These are phyloP conservation scores for Antennarius striatus DNA, from an alignment of 2,113 vertebrate species.

Conservation along the genomic window DNA sequence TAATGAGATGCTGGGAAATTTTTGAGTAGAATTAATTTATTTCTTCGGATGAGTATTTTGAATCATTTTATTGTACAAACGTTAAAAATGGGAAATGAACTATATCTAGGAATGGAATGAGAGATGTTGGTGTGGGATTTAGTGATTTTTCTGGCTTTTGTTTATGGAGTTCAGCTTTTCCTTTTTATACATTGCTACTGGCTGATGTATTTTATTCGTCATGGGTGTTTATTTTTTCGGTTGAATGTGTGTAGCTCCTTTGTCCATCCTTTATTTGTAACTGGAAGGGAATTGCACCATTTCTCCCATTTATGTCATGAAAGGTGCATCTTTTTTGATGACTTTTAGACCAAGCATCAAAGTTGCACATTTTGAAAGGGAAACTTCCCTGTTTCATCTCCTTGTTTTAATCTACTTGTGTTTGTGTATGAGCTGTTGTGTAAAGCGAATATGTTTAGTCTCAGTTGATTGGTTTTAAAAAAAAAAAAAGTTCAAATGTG, in stretches of 20 bases:
- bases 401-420: slow-evolving; percentile 39
- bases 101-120: slow-evolving; percentile 20
- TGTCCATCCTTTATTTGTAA: slow-evolving; percentile 4
- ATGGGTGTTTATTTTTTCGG: slow-evolving; percentile 5
- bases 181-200: slow-evolving; percentile 51
- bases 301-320: slow-evolving; percentile 32
- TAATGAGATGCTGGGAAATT: slow-evolving; percentile 23
- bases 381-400: slow-evolving; percentile 15
- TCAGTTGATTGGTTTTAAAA: neutral
- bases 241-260: slow-evolving; percentile 1
- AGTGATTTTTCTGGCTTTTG: slow-evolving; percentile 36
- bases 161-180: slow-evolving; percentile 33
- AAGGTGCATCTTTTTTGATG: slow-evolving; percentile 26
- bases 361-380: slow-evolving; percentile 56
- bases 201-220: slow-evolving; percentile 38
- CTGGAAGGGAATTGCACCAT: neutral
- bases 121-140: slow-evolving; percentile 29
- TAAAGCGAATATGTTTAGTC: slow-evolving; percentile 23
- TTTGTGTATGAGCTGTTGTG: slow-evolving; percentile 23
- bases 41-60: slow-evolving; percentile 59
- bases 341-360: slow-evolving; percentile 19
- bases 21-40: slow-evolving; percentile 62
- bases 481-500: slow-evolving; percentile 19
- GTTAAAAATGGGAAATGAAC: slow-evolving; percentile 6
- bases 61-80: slow-evolving; percentile 40